A percentile compares a stretch with the other conserved stretches of the same genome.
These are phyloP conservation scores for Phyllostomus discolor DNA, from an alignment of 2,113 vertebrate species.

Conservation along the genomic window DNA sequence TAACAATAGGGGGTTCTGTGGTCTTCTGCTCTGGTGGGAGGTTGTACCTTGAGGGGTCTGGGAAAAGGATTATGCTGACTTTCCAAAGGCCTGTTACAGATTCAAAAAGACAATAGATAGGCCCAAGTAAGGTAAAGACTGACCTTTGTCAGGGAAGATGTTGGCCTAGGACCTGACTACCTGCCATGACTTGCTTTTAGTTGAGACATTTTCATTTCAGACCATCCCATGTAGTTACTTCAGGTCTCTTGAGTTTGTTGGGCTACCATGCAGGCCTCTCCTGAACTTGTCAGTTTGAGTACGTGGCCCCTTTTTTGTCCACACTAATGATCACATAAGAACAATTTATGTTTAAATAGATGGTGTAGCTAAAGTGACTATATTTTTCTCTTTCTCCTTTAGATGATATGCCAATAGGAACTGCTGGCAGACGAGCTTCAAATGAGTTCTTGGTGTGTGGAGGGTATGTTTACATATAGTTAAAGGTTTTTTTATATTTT, in stretches of 20 bases:
- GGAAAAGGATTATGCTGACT: not conserved
- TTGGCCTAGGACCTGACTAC: not conserved
- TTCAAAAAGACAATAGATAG: not conserved
- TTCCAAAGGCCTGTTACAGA: not conserved
- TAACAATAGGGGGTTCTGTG: not conserved
- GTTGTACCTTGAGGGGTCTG: not conserved
- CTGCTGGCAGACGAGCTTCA: conserved; percentile 84
- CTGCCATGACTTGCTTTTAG: not conserved
- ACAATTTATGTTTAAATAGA: not conserved
- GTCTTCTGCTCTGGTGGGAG: not conserved
- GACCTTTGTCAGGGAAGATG: not conserved
- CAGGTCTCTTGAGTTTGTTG: not conserved
- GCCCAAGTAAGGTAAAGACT: not conserved
- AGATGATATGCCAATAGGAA: conserved; percentile 91
- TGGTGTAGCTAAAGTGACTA: not conserved
- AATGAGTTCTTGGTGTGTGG: conserved; percentile 94
- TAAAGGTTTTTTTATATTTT: conserved; percentile 47
- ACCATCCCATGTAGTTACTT: not conserved
- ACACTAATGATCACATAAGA: not conserved
- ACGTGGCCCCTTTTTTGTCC: not conserved
- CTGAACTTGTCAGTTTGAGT: not conserved
- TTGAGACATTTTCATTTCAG: not conserved
- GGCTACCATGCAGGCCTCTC: not conserved
- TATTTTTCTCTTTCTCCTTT: conserved; percentile 47
- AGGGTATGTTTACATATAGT: conserved; percentile 86